Percentiles rank a stretch among this genome's conserved stretches.
Evolutionary conservation across 2,888 invertebrate genomes (phyloP).

Genomic region (Strigamia maritima): DNA sequence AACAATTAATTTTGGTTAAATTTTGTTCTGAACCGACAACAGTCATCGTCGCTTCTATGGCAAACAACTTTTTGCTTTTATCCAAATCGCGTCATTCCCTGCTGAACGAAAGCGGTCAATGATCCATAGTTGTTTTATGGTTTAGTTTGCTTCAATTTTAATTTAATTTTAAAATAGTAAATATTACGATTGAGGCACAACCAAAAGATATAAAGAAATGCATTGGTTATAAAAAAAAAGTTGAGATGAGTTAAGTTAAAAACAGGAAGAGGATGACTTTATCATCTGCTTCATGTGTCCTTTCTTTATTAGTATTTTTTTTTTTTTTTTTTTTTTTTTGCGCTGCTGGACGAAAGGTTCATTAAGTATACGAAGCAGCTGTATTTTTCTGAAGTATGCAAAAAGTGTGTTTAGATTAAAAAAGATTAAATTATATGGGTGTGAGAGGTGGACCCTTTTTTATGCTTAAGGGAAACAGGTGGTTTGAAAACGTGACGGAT

Average conservation of each 20-base stretch:
- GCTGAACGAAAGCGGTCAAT: no score
- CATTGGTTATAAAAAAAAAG: neutral
- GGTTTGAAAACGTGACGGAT: conserved; percentile 5
- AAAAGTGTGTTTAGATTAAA: neutral
- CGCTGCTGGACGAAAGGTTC: neutral
- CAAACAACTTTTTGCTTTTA: no score
- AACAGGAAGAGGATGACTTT: neutral
- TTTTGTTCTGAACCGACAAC: neutral
- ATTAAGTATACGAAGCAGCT: neutral
- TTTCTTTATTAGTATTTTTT: neutral
- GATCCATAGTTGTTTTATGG: no score
- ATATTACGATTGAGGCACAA: no score
- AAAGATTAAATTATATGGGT: conserved; percentile 2
- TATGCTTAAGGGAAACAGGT: neutral
- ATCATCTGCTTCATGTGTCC: conserved; percentile 1
- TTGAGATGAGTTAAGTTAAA: neutral
- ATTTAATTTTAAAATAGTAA: no score
- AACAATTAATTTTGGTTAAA: no score
- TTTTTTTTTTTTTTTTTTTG: neutral
- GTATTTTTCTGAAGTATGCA: neutral
- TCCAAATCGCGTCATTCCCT: no score
- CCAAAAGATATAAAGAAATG: neutral
- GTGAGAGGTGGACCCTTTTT: neutral
- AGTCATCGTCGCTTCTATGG: no score
- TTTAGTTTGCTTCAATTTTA: no score